Conservation (phyloP, 2,888 invertebrate species). For the Melieria picta region DNA sequence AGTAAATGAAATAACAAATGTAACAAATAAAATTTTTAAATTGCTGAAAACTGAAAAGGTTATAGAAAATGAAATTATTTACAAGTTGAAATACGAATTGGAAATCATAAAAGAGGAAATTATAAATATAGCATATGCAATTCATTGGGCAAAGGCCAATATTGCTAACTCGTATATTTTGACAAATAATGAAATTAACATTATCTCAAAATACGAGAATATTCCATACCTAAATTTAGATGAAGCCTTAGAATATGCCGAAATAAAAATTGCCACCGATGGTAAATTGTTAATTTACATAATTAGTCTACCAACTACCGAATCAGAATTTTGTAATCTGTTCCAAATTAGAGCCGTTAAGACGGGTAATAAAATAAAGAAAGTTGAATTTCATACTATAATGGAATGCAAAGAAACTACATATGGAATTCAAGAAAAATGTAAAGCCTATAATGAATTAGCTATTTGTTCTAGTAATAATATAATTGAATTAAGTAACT, state of each 20-base stretch:
- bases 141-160: conserved; percentile 37
- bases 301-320: too few species aligned
- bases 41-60: conserved; percentile 11
- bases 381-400: conserved; percentile 28
- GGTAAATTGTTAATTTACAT: too few species aligned
- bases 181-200: conserved; percentile 34
- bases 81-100: too few species aligned
- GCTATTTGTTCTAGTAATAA: conserved; percentile 35
- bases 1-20: conserved; percentile 19
- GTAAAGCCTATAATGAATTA: conserved; percentile 17
- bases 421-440: not conserved
- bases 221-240: conserved; percentile 38
- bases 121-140: conserved; percentile 24
- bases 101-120: too few species aligned
- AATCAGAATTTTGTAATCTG: conserved; percentile 25
- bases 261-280: conserved; percentile 39
- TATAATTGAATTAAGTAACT: conserved; percentile 34
- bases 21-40: conserved; percentile 7
- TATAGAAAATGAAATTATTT: not conserved
- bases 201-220: conserved; percentile 32
- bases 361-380: conserved; percentile 25
- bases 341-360: conserved; percentile 37
- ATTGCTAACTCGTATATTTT: conserved; percentile 37
- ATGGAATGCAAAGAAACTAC: conserved; percentile 23
- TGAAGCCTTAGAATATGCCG: conserved; percentile 42